Conservation (phyloP, 2,797 vertebrate genomes). For the Momotus momota region DNA sequence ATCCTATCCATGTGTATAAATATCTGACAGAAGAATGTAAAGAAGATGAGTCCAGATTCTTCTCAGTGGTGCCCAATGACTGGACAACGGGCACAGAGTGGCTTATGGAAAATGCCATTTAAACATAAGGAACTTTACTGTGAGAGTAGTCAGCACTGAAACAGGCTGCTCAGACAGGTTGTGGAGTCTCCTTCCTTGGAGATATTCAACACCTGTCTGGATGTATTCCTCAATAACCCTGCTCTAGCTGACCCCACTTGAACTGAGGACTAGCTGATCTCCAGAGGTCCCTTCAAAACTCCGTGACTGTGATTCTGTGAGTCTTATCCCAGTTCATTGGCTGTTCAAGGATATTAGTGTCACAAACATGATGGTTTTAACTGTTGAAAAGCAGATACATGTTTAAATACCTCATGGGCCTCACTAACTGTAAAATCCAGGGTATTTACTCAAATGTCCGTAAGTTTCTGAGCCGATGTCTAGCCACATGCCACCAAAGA, state of each 20-base stretch:
- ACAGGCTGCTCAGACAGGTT: not conserved
- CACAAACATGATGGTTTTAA: not conserved
- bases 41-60: not conserved
- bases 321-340: not conserved
- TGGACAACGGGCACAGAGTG: not conserved
- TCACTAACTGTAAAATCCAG: not conserved
- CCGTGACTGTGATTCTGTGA: fast-evolving
- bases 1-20: not conserved
- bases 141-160: not conserved
- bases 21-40: not conserved
- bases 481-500: not conserved
- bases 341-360: not conserved
- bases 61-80: not conserved
- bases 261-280: not conserved
- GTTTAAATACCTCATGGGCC: not conserved
- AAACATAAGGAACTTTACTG: not conserved
- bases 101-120: not conserved
- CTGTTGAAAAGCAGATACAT: not conserved
- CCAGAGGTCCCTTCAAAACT: not conserved
- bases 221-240: not conserved
- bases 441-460: not conserved
- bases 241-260: not conserved
- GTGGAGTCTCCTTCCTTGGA: not conserved
- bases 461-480: not conserved
- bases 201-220: not conserved